Base-by-base conservation (phyloP, 2,113 vertebrate genomes). In the Sinocyclocheilus rhinocerous region DNA sequence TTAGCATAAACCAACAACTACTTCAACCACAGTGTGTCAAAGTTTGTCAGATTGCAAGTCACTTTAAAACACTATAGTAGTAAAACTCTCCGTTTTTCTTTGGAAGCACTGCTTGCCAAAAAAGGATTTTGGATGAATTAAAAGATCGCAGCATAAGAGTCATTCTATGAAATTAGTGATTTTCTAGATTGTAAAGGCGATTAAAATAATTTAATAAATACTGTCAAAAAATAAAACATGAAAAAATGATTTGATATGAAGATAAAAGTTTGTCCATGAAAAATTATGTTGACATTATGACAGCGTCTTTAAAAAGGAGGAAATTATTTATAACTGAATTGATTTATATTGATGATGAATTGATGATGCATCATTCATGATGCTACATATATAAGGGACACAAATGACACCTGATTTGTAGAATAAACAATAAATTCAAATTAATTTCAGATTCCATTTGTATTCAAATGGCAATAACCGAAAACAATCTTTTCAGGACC, bases 31-130 rank as follows among this genome's bases (percentile, higher is more conserved):
- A 72, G 26, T 16, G 12, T 67, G 63, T 67, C 26, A 70, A 70
- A 73, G 6, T 73, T 12, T 6, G 20, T 24, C 39, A 42, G 18
- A 73, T 73, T 45, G 39, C 39, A 13, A 73, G 39, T 45, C 70
- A 73, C 55, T 57, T 57, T 52, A 33, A 70, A 85, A 84, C 39
- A 26, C 83, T 52, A 52, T 36, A 72, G 61, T 16, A 36, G 55
- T 16, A 48, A 81, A 80, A 86, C 33, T 20, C 33, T 42, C n/a
- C n/a, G n/a, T n/a, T 69, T 20, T 45, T 18, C 16, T 57, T 59
- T 61, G 20, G 76, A 55, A 36, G 83, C 24, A 77, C 5, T 59
- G 26, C 16, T 18, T 55, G n/a, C 12, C 48, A 36, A 59, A 36
- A 59, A 55, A 4, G 20, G 15, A n/a, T 79, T 63, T 73, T 33